Evolutionary conservation across 2,888 invertebrate genomes (phyloP), one percentile per base, ranked within the genome.

Genomic region (Incurvaria masculella): DNA sequence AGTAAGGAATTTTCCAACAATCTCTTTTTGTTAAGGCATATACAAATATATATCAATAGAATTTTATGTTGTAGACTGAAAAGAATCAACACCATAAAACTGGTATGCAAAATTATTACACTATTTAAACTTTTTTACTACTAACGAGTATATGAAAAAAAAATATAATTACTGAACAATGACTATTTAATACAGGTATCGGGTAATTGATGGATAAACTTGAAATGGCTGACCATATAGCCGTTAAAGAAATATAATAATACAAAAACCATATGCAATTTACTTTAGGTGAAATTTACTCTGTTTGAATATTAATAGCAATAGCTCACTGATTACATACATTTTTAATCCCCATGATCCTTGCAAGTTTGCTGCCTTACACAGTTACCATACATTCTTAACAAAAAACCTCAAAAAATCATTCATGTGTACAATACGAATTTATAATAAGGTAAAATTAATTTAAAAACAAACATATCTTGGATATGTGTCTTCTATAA

Each of bases 381-480:
- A 46, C 21, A 16, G 6, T 40, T n/a, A 44, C 33, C 14, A 27
- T 27, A 27, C 8, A 8, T 8, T 14, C 14, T 45, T 38, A 39
- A 39, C n/a, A n/a, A n/a, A n/a, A n/a, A n/a, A n/a, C n/a, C n/a
- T n/a, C n/a, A n/a, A n/a, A n/a, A n/a, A n/a, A n/a, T n/a, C n/a
- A n/a, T n/a, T n/a, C n/a, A n/a, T n/a, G n/a, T n/a, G n/a, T n/a
- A n/a, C n/a, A n/a, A n/a, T n/a, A n/a, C n/a, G n/a, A n/a, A n/a
- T n/a, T n/a, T 23, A 16, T 42, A 21, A 21, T 21, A 38, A 45
- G 16, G 17, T 45, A 44, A 18, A n/a, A 14, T 16, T 23, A n/a
- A 11, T 39, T 39, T 39, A 39, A 39, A 17, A 66, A 61, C 63
- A 63, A 66, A 66, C 65, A 64, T 62, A 58, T 60, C 60, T 27